Conservation (phyloP, 2,888 invertebrate genomes). For the Vandiemenella viatica region DNA sequence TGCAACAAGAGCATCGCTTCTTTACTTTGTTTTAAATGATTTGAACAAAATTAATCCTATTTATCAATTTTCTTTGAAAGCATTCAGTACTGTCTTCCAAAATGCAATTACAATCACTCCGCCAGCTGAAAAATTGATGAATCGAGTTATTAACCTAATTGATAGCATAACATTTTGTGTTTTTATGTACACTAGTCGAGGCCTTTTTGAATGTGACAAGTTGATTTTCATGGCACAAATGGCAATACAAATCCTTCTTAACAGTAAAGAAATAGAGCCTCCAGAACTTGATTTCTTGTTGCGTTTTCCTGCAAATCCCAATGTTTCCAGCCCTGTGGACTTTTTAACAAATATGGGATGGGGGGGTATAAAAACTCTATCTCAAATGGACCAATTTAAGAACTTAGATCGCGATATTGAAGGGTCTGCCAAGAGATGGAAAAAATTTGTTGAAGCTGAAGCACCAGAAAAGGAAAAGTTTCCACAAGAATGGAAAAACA, state of each 20-base stretch:
- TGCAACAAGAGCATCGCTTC: slow-evolving; percentile 69
- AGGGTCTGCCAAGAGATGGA: slow-evolving; percentile 47
- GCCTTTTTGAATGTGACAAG: slow-evolving; percentile 83
- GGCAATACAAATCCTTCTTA: slow-evolving; percentile 55
- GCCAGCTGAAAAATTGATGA: slow-evolving; percentile 49
- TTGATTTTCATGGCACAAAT: slow-evolving; percentile 79
- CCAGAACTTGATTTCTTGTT: slow-evolving; percentile 74
- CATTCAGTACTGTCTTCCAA: slow-evolving; percentile 81
- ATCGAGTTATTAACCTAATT: slow-evolving; percentile 59
- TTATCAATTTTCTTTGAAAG: slow-evolving; percentile 90
- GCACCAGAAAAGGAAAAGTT: slow-evolving; percentile 85
- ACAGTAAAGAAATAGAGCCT: slow-evolving; percentile 50
- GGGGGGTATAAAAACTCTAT: slow-evolving; percentile 69
- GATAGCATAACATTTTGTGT: slow-evolving; percentile 79
- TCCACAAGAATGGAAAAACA: slow-evolving; percentile 93
- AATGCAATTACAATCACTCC: slow-evolving; percentile 61
- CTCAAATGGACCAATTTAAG: slow-evolving; percentile 63
- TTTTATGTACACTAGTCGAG: slow-evolving; percentile 76
- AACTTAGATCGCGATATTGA: slow-evolving; percentile 45
- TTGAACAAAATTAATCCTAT: slow-evolving; percentile 84
- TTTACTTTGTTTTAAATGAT: slow-evolving; percentile 89
- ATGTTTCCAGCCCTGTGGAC: slow-evolving; percentile 56
- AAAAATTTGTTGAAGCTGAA: slow-evolving; percentile 81
- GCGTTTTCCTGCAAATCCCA: slow-evolving; percentile 64
- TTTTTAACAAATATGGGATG: slow-evolving; percentile 65